These are phyloP conservation scores for Poeciliopsis gracilis DNA, from an alignment of 2,797 vertebrate genomes.

Conservation along the genomic window DNA sequence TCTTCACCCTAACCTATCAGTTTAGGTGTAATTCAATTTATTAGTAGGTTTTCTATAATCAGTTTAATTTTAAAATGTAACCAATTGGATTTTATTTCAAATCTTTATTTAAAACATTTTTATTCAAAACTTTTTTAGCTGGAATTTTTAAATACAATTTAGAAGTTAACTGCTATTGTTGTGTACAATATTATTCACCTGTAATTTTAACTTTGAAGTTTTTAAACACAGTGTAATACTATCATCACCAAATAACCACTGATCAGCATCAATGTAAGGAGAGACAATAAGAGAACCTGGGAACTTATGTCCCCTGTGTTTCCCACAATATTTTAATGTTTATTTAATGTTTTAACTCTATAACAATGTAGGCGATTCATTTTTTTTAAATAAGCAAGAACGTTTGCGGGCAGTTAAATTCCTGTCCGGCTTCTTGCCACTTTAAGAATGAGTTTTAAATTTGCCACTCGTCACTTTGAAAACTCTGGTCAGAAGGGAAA, in stretches of 20 bases:
- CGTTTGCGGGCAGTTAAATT: conserved; percentile 11
- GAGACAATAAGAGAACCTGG: background rate
- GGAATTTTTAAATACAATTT: background rate
- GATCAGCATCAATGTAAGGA: background rate
- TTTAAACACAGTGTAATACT: background rate
- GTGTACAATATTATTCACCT: background rate
- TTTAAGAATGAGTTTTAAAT: conserved; percentile 53
- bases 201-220: background rate
- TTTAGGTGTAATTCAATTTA: background rate
- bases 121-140: too few relatives aligned
- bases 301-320: background rate
- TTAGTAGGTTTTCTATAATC: background rate
- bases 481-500: conserved; percentile 54
- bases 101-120: background rate
- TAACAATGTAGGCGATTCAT: background rate
- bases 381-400: conserved; percentile 1
- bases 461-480: conserved; percentile 32
- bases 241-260: background rate
- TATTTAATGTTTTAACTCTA: background rate
- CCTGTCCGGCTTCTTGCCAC: conserved; percentile 15
- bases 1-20: background rate
- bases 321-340: background rate
- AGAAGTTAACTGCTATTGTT: background rate
- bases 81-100: background rate
- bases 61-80: background rate